phyloP scores from a whole-genome alignment of 2,888 invertebrate genomes.

The Metallyticus violacea region DNA sequence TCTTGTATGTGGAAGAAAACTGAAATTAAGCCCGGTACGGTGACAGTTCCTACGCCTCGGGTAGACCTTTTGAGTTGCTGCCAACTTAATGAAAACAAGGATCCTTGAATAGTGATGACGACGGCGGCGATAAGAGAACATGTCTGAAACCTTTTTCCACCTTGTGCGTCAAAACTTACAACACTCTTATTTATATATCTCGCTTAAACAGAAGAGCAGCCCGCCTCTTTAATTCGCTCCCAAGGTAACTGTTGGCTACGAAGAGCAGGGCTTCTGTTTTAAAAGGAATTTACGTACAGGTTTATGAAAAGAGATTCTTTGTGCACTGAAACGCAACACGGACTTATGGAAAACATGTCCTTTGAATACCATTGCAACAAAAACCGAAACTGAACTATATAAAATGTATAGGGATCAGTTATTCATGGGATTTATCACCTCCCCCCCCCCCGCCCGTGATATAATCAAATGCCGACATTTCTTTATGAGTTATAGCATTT shows the following conservation, averaged over 20 bases:
- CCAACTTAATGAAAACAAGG: constrained; percentile 10
- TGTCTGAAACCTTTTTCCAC: neutral
- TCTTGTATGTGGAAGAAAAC: constrained; percentile 18
- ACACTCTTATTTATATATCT: neutral
- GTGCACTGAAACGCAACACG: neutral
- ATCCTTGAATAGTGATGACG: neutral
- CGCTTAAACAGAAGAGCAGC: neutral
- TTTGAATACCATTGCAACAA: neutral
- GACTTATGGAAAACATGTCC: neutral
- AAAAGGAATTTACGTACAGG: neutral
- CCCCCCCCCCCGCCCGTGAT: too few species aligned
- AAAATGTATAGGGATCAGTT: too few species aligned
- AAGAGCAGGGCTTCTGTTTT: neutral
- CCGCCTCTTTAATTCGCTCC: neutral
- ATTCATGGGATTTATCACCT: too few species aligned
- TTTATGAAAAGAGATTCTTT: neutral
- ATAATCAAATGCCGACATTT: too few species aligned
- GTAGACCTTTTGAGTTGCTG: neutral
- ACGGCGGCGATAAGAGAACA: neutral
- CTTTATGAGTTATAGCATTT: too few species aligned
- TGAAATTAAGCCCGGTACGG: constrained; percentile 7
- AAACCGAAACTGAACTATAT: neutral
- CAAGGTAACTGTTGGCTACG: neutral
- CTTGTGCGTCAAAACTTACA: neutral
- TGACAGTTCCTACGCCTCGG: neutral